These are phyloP conservation scores for Bubo scandiacus DNA, from an alignment of 2,113 vertebrate species.

Conservation along the genomic window DNA sequence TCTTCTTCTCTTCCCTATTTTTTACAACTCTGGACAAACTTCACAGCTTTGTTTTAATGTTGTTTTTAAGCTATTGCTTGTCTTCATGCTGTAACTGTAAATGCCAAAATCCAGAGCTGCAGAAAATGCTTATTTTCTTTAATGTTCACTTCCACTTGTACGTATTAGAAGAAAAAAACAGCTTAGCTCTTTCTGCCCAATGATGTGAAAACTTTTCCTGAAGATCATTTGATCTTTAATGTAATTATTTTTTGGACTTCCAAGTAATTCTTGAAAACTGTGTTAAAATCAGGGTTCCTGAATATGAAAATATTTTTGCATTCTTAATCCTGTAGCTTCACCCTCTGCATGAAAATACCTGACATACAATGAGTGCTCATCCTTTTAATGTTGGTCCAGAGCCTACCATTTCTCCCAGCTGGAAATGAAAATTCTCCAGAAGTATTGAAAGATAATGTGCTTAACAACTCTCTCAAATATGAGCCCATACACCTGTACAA, in stretches of 20 bases:
- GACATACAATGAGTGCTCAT: background rate
- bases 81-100: background rate
- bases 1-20: background rate
- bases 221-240: background rate
- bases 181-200: background rate
- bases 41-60: background rate
- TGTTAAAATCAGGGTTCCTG: background rate
- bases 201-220: background rate
- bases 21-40: background rate
- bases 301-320: background rate
- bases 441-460: background rate
- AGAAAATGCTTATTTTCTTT: background rate
- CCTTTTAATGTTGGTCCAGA: background rate
- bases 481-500: background rate
- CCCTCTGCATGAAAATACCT: background rate
- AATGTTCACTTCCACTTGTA: background rate
- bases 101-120: background rate
- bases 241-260: background rate
- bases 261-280: background rate
- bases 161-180: background rate
- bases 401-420: background rate
- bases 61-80: background rate
- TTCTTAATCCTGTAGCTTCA: background rate
- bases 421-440: conserved; percentile 22
- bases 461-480: background rate